These are phyloP conservation scores for Pammene aurita DNA, from an alignment of 2,888 invertebrate species.

Conservation along the genomic window DNA sequence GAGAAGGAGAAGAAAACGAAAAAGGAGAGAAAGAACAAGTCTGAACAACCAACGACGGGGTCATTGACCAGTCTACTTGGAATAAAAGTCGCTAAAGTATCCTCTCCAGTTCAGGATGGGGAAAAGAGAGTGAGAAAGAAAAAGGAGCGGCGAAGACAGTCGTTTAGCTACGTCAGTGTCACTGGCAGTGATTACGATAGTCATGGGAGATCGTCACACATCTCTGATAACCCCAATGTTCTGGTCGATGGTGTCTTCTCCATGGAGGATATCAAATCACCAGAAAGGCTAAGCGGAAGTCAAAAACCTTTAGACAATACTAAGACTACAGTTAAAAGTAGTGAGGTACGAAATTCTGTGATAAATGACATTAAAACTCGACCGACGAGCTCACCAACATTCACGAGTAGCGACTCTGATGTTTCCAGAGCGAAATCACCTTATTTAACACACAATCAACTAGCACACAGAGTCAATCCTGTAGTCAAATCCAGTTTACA, in stretches of 20 bases:
- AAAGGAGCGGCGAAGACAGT: constrained; percentile 36
- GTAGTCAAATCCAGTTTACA: constrained; percentile 61
- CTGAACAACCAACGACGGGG: constrained; percentile 44
- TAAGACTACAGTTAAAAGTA: constrained; percentile 8
- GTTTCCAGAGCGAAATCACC: constrained; percentile 31
- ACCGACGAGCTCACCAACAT: constrained; percentile 1
- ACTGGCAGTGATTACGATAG: constrained; percentile 63
- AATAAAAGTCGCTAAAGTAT: constrained; percentile 59
- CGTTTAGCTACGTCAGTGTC: constrained; percentile 40
- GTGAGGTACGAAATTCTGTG: constrained; percentile 7
- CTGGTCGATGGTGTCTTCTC: constrained; percentile 65
- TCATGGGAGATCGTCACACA: constrained; percentile 59
- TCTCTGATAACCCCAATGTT: constrained; percentile 58
- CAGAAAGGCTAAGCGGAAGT: constrained; percentile 47
- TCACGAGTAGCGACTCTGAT: constrained; percentile 27
- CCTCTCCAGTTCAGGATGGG: constrained; percentile 23
- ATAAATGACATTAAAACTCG: constrained; percentile 9
- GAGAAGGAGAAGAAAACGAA: constrained; percentile 46
- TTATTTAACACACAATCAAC: constrained; percentile 30
- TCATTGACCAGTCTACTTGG: constrained; percentile 64
- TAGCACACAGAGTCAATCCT: constrained; percentile 39
- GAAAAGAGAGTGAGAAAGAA: constrained; percentile 41
- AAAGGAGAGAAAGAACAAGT: constrained; percentile 47
- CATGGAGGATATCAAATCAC: constrained; percentile 67
- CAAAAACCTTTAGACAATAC: constrained; percentile 37